Conservation (phyloP, 1,140 invertebrate genomes). For the Drosophila suzukii region DNA sequence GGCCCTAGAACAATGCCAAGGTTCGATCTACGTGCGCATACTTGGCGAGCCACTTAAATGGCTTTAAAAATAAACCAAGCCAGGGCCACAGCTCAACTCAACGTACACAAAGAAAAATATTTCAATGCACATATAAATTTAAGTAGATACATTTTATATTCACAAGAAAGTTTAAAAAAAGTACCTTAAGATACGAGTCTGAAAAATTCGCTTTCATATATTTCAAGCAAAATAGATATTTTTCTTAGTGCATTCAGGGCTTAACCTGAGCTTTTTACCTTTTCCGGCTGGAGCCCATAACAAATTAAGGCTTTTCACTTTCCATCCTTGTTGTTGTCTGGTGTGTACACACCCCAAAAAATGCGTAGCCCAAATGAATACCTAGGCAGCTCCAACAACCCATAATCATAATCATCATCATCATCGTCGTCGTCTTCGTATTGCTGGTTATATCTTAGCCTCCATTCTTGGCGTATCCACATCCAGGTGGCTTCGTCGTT, state of each 20-base stretch:
- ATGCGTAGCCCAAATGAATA: slow-evolving; percentile 73
- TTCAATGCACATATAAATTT: not conserved
- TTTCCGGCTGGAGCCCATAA: slow-evolving; percentile 20
- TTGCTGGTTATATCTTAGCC: not conserved
- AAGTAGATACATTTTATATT: no score
- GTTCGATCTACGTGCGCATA: slow-evolving; percentile 53
- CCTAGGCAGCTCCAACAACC: slow-evolving; percentile 70
- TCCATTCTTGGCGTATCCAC: slow-evolving; percentile 12
- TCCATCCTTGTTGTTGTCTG: slow-evolving; percentile 49
- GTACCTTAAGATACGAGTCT: no score
- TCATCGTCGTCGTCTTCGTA: slow-evolving; percentile 13
- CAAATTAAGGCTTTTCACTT: slow-evolving; percentile 78
- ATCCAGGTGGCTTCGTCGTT: slow-evolving; percentile 57
- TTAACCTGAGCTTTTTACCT: slow-evolving; percentile 30
- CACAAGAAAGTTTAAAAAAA: no score
- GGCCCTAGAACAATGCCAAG: slow-evolving; percentile 62
- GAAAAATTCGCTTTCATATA: no score
- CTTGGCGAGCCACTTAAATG: slow-evolving; percentile 67
- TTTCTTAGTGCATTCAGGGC: slow-evolving; percentile 11
- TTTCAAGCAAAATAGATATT: not conserved
- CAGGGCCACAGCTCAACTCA: not conserved
- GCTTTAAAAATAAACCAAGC: slow-evolving; percentile 72
- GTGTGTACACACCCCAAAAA: slow-evolving; percentile 64
- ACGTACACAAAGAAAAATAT: not conserved
- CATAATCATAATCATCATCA: slow-evolving; percentile 75